Percentiles rank a stretch among this genome's conserved stretches.
phyloP scores from a whole-genome alignment of 2,113 vertebrate genomes.

The Scomber scombrus region DNA sequence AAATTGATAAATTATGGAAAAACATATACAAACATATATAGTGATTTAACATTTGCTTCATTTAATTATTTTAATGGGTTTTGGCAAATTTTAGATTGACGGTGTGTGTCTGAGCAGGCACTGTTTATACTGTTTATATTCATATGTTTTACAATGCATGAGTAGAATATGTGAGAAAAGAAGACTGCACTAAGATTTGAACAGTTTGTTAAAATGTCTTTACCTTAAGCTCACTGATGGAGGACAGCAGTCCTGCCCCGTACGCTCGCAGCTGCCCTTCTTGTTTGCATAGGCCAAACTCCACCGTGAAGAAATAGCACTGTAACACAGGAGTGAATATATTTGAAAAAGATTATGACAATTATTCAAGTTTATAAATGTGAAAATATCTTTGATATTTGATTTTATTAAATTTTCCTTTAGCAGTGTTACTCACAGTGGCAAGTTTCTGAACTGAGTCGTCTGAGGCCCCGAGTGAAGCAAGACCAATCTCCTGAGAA shows the following conservation, averaged over 20 bases:
- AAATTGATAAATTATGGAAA: too few species aligned
- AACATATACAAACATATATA: too few species aligned
- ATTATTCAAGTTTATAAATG: not conserved
- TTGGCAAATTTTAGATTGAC: not conserved
- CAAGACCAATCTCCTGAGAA: constrained; percentile 97
- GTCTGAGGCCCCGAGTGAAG: constrained; percentile 96
- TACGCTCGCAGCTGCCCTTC: constrained; percentile 94
- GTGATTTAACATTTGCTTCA: too few species aligned
- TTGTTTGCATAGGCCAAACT: constrained; percentile 98
- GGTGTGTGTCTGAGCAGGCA: not conserved
- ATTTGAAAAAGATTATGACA: constrained; percentile 7
- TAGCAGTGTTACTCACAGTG: constrained; percentile 86
- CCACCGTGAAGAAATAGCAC: constrained; percentile 99
- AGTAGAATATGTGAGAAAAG: not conserved
- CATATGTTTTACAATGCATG: not conserved
- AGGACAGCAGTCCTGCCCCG: constrained; percentile 96
- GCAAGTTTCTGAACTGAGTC: constrained; percentile 96
- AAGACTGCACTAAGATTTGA: not conserved
- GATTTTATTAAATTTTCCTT: not conserved
- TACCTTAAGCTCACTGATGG: constrained; percentile 97
- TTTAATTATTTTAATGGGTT: not conserved
- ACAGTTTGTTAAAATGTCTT: constrained; percentile 42
- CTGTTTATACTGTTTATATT: too few species aligned
- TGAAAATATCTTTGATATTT: not conserved
- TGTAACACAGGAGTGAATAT: constrained; percentile 67